phyloP scores from a whole-genome alignment of 2,888 invertebrate species.

The Agrochola macilenta region DNA sequence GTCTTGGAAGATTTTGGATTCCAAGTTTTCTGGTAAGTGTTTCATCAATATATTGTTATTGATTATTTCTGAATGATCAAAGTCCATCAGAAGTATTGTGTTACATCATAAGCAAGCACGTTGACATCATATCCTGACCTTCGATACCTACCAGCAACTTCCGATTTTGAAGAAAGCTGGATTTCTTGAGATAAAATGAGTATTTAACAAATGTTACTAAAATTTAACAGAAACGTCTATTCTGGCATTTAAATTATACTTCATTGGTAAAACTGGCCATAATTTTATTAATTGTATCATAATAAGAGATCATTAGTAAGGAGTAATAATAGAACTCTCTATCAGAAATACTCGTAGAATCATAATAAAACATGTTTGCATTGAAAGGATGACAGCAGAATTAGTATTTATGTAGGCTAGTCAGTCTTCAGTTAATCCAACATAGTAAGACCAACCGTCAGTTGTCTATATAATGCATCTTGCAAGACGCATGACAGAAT shows the following conservation, averaged over 20 bases:
- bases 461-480: constrained; percentile 47
- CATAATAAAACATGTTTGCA: constrained; percentile 23
- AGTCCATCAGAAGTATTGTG: background rate
- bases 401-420: constrained; percentile 25
- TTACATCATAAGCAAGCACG: background rate
- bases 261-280: background rate
- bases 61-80: background rate
- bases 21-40: background rate
- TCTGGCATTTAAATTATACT: background rate
- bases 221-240: background rate
- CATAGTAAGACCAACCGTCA: constrained; percentile 18
- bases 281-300: background rate
- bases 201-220: background rate
- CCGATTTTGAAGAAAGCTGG: background rate
- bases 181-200: background rate
- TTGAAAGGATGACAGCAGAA: constrained; percentile 22
- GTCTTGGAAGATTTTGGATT: background rate
- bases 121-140: background rate
- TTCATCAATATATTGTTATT: background rate
- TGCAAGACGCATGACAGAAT: constrained; percentile 65
- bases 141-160: background rate
- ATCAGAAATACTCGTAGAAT: constrained; percentile 17
- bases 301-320: background rate
- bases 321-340: background rate
- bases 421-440: constrained; percentile 29